These are phyloP conservation scores for Tinamus guttatus DNA, from an alignment of 2,113 vertebrate genomes.

Conservation along the genomic window DNA sequence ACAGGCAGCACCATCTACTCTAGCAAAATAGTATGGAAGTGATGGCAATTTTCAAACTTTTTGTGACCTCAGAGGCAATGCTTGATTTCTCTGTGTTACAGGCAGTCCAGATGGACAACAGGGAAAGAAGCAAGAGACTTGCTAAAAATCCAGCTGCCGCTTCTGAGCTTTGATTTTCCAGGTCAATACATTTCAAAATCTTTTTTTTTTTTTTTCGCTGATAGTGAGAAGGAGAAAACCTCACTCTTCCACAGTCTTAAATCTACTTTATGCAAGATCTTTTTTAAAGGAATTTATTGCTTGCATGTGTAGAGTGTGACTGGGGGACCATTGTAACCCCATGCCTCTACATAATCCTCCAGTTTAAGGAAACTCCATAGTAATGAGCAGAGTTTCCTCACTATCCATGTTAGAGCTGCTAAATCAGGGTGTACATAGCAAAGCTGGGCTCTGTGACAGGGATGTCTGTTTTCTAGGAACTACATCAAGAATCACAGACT, in stretches of 20 bases:
- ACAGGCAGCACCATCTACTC: accelerated
- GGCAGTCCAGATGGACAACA: conserved; percentile 11
- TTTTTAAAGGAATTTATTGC: neutral
- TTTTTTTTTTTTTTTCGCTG: neutral
- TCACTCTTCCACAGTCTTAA: neutral
- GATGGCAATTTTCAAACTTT: neutral
- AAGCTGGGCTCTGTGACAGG: neutral
- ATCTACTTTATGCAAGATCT: neutral
- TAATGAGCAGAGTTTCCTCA: neutral
- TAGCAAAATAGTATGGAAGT: neutral
- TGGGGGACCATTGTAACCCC: neutral
- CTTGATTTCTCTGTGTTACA: neutral
- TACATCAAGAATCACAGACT: neutral
- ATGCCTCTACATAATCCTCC: neutral
- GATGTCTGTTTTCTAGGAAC: neutral
- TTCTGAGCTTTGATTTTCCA: conserved; percentile 36
- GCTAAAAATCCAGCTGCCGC: conserved; percentile 32
- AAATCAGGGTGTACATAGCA: neutral
- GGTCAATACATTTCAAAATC: neutral
- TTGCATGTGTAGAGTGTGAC: neutral
- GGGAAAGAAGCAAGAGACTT: conserved; percentile 25
- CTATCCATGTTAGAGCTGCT: neutral
- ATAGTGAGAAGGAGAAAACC: neutral
- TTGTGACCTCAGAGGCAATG: neutral
- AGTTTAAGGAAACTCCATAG: neutral